These are phyloP conservation scores for Lepidocyrtoides sp. DNA, from an alignment of 2,888 invertebrate species.

Conservation along the genomic window DNA sequence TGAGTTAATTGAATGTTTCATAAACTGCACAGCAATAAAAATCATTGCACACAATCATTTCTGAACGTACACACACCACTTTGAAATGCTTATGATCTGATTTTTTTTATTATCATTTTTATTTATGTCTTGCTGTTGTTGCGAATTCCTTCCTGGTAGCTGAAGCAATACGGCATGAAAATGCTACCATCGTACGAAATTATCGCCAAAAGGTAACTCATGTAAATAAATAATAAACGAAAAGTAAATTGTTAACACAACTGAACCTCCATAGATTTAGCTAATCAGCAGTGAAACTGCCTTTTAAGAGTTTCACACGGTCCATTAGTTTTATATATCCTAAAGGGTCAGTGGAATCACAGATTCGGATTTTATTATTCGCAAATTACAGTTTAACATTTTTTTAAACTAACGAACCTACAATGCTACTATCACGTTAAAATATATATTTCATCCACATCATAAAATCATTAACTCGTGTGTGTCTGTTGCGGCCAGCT, in stretches of 20 bases:
- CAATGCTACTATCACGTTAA: too few species aligned
- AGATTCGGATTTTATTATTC: not conserved
- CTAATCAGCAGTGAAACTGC: not conserved
- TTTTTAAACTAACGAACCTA: not conserved
- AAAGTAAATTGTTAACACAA: constrained; percentile 13
- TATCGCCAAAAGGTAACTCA: not conserved
- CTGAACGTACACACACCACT: not conserved
- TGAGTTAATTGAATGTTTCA: not conserved
- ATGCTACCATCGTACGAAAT: not conserved
- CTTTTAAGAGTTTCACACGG: constrained; percentile 50
- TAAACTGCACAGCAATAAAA: not conserved
- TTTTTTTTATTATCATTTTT: not conserved
- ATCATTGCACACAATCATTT: too few species aligned
- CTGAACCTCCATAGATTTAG: not conserved
- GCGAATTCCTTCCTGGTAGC: not conserved
- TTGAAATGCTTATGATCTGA: not conserved
- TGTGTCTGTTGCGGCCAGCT: too few species aligned
- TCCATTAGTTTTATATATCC: not conserved
- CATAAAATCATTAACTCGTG: too few species aligned
- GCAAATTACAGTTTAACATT: not conserved
- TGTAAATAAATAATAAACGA: not conserved
- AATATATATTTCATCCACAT: too few species aligned
- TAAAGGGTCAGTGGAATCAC: not conserved
- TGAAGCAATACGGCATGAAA: not conserved
- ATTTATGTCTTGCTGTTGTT: not conserved